Evolutionary conservation across 2,888 invertebrate species (phyloP).

Genomic region (Psylliodes chrysocephalus): DNA sequence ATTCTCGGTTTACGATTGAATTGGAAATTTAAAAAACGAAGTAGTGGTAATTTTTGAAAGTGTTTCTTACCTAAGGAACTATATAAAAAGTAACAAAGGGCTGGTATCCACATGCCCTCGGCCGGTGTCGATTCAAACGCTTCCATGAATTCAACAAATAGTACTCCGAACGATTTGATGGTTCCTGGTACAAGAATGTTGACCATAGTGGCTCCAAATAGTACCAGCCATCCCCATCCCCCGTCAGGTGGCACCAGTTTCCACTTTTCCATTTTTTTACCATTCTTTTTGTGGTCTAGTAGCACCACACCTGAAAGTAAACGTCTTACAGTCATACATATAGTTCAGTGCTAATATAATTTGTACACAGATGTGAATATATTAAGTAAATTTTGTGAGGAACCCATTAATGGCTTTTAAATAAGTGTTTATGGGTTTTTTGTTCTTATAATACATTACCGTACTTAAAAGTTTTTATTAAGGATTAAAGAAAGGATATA

Average conservation of each 20-base stretch:
- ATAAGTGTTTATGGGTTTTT: neutral
- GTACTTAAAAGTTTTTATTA: neutral
- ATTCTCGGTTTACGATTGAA: neutral
- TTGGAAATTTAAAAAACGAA: neutral
- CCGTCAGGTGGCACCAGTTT: slow-evolving; percentile 86
- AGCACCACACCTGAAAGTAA: slow-evolving; percentile 55
- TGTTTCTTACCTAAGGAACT: slow-evolving; percentile 80
- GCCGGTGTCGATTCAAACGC: slow-evolving; percentile 79
- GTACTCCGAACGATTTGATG: slow-evolving; percentile 87
- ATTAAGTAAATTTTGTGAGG: slow-evolving; percentile 1
- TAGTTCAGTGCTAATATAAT: slow-evolving; percentile 16
- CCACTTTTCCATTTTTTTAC: slow-evolving; percentile 67
- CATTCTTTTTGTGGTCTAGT: slow-evolving; percentile 56
- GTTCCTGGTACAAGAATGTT: slow-evolving; percentile 88
- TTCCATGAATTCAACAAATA: slow-evolving; percentile 84
- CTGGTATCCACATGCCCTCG: slow-evolving; percentile 85
- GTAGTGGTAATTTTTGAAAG: neutral
- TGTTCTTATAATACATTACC: neutral
- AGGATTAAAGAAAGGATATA: too few species aligned
- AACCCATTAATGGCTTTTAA: neutral
- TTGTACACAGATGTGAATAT: slow-evolving; percentile 6
- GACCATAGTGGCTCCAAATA: slow-evolving; percentile 80
- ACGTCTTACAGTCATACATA: neutral
- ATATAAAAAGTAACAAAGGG: slow-evolving; percentile 87
- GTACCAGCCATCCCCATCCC: slow-evolving; percentile 86